Evolutionary conservation across 2,797 vertebrate genomes (phyloP).

Genomic region (Urocyon cinereoargenteus): DNA sequence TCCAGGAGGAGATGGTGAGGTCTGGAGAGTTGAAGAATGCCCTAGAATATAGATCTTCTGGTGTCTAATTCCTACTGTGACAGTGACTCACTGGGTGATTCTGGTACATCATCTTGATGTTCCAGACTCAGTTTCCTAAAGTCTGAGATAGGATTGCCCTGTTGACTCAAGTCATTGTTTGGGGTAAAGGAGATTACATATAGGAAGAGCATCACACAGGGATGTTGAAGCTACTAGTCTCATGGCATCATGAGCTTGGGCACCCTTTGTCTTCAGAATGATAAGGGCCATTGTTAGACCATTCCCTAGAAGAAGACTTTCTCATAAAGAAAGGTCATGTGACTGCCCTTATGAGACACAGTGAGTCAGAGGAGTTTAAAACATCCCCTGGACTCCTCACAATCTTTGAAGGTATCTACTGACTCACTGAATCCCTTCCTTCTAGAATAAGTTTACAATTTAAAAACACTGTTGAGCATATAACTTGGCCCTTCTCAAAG

Average conservation of each 20-base stretch:
- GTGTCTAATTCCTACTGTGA: conserved; percentile 54
- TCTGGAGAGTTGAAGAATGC: conserved; percentile 62
- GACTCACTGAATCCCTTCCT: conserved; percentile 63
- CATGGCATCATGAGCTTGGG: conserved; percentile 56
- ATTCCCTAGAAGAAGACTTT: conserved; percentile 69
- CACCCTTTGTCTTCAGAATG: conserved; percentile 62
- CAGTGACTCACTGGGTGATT: conserved; percentile 68
- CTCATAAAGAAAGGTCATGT: conserved; percentile 71
- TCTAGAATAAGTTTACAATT: conserved; percentile 62
- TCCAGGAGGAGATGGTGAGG: conserved; percentile 21
- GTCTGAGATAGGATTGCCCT: conserved; percentile 37
- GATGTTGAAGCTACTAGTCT: not conserved
- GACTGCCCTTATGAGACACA: conserved; percentile 44
- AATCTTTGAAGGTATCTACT: conserved; percentile 61
- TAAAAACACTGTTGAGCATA: conserved; percentile 32
- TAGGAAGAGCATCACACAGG: conserved; percentile 49
- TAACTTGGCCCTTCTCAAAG: conserved; percentile 5
- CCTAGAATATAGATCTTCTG: conserved; percentile 63
- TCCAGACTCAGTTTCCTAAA: conserved; percentile 61
- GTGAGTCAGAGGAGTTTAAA: conserved; percentile 79
- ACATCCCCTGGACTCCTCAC: conserved; percentile 58
- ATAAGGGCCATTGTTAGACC: conserved; percentile 71
- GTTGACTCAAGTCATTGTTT: conserved; percentile 62
- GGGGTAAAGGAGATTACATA: conserved; percentile 53
- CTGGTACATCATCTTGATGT: not conserved